Percentiles rank a stretch among this genome's conserved stretches.
These are phyloP conservation scores for Syngnathus acus DNA, from an alignment of 2,797 vertebrate genomes.

Conservation along the genomic window DNA sequence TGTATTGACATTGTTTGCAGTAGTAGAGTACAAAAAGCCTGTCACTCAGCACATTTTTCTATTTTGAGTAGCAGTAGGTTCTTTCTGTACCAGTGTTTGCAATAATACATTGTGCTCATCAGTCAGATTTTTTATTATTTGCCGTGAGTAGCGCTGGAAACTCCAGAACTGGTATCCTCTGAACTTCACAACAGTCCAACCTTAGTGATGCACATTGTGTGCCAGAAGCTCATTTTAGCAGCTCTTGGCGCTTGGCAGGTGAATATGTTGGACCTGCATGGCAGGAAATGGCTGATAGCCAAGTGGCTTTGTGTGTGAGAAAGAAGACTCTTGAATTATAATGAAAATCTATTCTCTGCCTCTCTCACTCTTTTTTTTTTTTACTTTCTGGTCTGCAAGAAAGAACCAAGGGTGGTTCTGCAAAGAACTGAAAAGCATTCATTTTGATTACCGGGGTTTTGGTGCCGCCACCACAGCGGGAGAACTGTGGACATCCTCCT, in stretches of 20 bases:
- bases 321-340: constrained; percentile 25
- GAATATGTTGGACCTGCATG: constrained; percentile 43
- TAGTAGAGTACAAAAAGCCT: not conserved
- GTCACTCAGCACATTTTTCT: not conserved
- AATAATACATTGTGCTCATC: not conserved
- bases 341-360: constrained; percentile 38
- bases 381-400: constrained; percentile 29
- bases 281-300: constrained; percentile 51
- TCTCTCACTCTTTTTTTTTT: constrained; percentile 19
- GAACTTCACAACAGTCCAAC: constrained; percentile 5
- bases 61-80: not conserved
- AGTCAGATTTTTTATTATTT: not conserved
- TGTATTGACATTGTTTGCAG: not conserved
- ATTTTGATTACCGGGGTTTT: constrained; percentile 49
- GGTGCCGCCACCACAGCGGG: constrained; percentile 60
- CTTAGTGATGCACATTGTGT: constrained; percentile 6
- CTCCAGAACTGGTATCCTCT: constrained; percentile 8
- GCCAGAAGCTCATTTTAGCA: constrained; percentile 30
- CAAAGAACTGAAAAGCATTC: constrained; percentile 44
- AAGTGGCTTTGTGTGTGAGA: constrained; percentile 34
- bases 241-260: constrained; percentile 47
- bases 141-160: not conserved
- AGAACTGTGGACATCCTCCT: constrained; percentile 40
- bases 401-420: constrained; percentile 46
- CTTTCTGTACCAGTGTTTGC: not conserved